These are phyloP conservation scores for Harmothoe impar DNA, from an alignment of 2,888 invertebrate species.

Conservation along the genomic window DNA sequence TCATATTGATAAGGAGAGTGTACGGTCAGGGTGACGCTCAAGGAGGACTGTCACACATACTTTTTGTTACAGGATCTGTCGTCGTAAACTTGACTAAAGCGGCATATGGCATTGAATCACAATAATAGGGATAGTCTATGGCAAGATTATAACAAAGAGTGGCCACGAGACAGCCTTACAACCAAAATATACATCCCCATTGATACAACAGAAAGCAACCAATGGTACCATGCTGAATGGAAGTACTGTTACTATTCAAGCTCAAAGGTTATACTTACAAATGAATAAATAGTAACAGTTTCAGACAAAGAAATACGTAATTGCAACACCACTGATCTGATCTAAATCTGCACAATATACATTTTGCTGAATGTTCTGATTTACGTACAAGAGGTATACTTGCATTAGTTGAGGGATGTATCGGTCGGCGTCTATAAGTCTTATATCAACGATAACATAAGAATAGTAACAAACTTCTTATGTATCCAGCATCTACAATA, in stretches of 20 bases:
- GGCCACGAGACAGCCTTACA: neutral
- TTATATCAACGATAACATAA: conserved; percentile 8
- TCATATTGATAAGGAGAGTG: neutral
- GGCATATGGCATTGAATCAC: neutral
- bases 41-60: neutral
- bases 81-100: neutral
- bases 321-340: conserved; percentile 7
- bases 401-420: neutral
- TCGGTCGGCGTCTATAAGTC: neutral
- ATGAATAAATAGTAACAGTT: conserved; percentile 18
- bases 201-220: neutral
- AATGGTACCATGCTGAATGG: neutral
- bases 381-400: neutral
- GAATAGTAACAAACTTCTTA: neutral
- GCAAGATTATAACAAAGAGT: neutral
- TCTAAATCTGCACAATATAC: conserved; percentile 3
- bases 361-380: neutral
- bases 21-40: neutral
- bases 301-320: neutral
- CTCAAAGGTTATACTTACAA: neutral
- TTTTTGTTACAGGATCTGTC: neutral
- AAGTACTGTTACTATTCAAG: conserved; percentile 17
- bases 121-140: neutral
- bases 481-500: neutral
- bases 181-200: neutral